Percentiles rank a stretch among this genome's conserved stretches.
Evolutionary conservation across 2,888 invertebrate genomes (phyloP).

Genomic region (Orchesellides sinensis): DNA sequence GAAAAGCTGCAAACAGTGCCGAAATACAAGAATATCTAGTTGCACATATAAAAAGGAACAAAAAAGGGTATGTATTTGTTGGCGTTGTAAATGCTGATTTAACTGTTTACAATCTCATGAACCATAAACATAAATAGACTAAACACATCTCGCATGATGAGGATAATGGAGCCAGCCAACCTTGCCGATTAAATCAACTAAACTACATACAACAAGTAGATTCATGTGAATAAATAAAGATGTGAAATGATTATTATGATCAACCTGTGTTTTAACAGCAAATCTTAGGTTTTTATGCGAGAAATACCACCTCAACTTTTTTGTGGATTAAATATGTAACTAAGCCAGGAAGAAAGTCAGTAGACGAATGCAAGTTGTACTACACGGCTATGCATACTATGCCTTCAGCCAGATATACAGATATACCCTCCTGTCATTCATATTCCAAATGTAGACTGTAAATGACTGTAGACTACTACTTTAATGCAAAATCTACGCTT

Average conservation of each 20-base stretch:
- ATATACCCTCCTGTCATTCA: not conserved
- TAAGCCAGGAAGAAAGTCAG: too few relatives aligned
- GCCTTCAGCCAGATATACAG: not conserved
- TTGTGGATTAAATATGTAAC: constrained; percentile 14
- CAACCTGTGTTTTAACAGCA: constrained; percentile 15
- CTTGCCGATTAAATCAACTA: constrained; percentile 58
- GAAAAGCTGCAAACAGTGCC: too few relatives aligned
- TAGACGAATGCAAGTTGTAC: too few relatives aligned
- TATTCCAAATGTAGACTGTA: too few relatives aligned
- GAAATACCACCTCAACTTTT: constrained; percentile 35
- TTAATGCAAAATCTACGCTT: too few relatives aligned
- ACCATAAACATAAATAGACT: constrained; percentile 71
- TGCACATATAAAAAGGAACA: constrained; percentile 37
- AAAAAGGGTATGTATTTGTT: constrained; percentile 7
- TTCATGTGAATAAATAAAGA: constrained; percentile 50
- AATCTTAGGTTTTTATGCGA: constrained; percentile 13
- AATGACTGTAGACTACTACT: too few relatives aligned
- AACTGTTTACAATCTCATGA: constrained; percentile 71
- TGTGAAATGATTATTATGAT: constrained; percentile 31
- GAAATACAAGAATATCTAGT: too few relatives aligned
- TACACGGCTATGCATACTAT: too few relatives aligned
- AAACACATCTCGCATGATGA: constrained; percentile 48
- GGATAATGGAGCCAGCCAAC: constrained; percentile 35
- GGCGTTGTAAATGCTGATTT: constrained; percentile 60
- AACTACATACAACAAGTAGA: constrained; percentile 12